phyloP scores from a whole-genome alignment of 2,888 invertebrate genomes.

The Ametastegia equiseti region DNA sequence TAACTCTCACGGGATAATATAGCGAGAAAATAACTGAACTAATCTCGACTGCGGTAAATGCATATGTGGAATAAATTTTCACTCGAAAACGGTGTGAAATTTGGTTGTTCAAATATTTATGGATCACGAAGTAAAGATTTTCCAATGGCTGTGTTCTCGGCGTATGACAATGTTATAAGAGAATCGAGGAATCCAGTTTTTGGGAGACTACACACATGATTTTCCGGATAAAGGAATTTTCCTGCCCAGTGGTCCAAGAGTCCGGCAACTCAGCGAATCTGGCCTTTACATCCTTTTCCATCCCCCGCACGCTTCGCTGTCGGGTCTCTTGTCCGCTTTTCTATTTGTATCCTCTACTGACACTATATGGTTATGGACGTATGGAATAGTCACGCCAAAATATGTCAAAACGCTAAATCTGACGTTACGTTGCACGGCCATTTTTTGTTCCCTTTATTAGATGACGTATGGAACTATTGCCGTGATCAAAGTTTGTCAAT shows the following conservation, averaged over 20 bases:
- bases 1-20: background rate
- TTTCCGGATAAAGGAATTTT: slow-evolving; percentile 34
- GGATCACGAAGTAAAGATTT: background rate
- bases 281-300: slow-evolving; percentile 25
- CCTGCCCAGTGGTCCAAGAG: slow-evolving; percentile 30
- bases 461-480: background rate
- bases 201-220: slow-evolving; percentile 33
- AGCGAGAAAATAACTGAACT: no score
- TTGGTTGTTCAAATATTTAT: background rate
- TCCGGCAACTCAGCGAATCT: slow-evolving; percentile 38
- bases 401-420: slow-evolving; percentile 22
- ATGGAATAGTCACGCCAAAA: background rate
- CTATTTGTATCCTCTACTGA: slow-evolving; percentile 12
- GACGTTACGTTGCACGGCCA: slow-evolving; percentile 28
- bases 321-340: slow-evolving; percentile 33
- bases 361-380: slow-evolving; percentile 1
- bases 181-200: slow-evolving; percentile 25
- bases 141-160: background rate
- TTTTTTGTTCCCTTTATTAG: background rate
- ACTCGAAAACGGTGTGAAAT: background rate
- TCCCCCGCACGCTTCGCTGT: background rate
- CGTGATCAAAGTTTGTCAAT: background rate
- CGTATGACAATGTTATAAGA: slow-evolving; percentile 11
- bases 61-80: no score
- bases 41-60: no score